phyloP scores from a whole-genome alignment of 92 coral and sea anemone genomes.

The Actinernus sp. region DNA sequence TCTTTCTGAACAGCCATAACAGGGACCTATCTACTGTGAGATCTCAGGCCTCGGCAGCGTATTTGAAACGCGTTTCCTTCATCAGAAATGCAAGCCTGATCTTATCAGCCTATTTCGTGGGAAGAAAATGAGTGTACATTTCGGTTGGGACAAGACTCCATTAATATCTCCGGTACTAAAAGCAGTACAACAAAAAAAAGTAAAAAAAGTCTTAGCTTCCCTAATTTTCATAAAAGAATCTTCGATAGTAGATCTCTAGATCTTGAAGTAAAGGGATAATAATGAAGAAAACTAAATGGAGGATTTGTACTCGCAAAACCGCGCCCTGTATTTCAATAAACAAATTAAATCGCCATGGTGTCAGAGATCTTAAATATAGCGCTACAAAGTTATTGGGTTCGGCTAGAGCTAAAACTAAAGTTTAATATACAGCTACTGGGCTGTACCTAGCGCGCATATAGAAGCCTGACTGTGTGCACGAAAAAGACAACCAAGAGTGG shows the following conservation, averaged over 20 bases:
- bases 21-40: constrained; percentile 68
- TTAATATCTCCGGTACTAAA: constrained; percentile 35
- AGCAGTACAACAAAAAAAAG: constrained; percentile 22
- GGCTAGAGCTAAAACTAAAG: constrained; percentile 5
- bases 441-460: too few species aligned
- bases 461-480: too few species aligned
- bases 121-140: constrained; percentile 64
- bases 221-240: constrained; percentile 4
- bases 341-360: constrained; percentile 54
- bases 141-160: constrained; percentile 47
- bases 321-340: constrained; percentile 73
- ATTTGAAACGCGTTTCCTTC: constrained; percentile 76
- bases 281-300: constrained; percentile 12
- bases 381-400: constrained; percentile 16
- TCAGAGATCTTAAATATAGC: constrained; percentile 31
- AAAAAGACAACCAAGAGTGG: too few species aligned
- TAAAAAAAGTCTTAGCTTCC: constrained; percentile 7
- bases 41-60: constrained; percentile 70
- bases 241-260: constrained; percentile 16
- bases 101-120: constrained; percentile 42
- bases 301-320: constrained; percentile 15
- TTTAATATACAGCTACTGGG: constrained; percentile 8
- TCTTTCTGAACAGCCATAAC: constrained; percentile 71
- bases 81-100: constrained; percentile 69
- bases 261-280: constrained; percentile 7